phyloP scores from a whole-genome alignment of 2,797 vertebrate genomes.

The Gymnothorax javanicus region DNA sequence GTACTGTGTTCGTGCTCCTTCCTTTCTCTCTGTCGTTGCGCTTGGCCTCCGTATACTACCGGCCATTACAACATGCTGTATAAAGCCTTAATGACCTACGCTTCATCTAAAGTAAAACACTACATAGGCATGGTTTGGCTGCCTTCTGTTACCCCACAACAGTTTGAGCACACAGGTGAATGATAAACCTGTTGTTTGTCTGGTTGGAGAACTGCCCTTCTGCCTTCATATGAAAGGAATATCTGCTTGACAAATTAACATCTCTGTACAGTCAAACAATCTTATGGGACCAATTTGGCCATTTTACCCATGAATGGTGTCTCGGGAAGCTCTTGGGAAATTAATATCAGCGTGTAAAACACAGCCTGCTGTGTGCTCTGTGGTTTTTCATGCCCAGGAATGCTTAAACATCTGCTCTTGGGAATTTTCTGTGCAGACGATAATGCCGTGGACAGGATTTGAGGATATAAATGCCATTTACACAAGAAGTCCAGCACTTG shows the following conservation, averaged over 20 bases:
- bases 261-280: constrained; percentile 42
- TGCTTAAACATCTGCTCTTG: constrained; percentile 61
- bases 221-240: constrained; percentile 53
- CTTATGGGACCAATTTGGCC: constrained; percentile 54
- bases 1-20: no score
- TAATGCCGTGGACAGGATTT: background rate
- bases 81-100: no score
- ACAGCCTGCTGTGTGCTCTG: constrained; percentile 56
- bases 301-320: constrained; percentile 52
- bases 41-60: no score
- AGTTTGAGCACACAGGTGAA: constrained; percentile 32
- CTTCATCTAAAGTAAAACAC: background rate
- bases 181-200: constrained; percentile 44
- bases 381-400: constrained; percentile 61
- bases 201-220: constrained; percentile 52
- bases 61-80: no score
- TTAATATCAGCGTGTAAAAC: constrained; percentile 62
- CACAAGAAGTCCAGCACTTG: background rate
- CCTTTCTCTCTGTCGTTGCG: no score
- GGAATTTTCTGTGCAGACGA: background rate
- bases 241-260: constrained; percentile 65
- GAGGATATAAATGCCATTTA: background rate
- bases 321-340: constrained; percentile 64
- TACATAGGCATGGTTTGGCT: constrained; percentile 25
- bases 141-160: constrained; percentile 13